Conservation (phyloP, 1,140 invertebrate genomes). For the Ceratitis capitata region DNA sequence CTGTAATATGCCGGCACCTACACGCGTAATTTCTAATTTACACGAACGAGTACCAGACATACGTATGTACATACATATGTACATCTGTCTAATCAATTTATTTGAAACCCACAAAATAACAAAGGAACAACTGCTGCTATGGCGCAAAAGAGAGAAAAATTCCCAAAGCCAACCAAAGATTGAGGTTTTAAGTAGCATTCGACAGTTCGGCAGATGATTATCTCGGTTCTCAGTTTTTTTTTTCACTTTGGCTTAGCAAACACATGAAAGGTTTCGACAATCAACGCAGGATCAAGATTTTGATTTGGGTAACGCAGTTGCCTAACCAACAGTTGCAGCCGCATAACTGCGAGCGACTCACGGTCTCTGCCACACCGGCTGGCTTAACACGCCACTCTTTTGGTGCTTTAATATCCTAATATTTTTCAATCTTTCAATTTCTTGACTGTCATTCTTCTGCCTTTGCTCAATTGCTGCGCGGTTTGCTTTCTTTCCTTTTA, state of each 20-base stretch:
- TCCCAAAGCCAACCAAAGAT: neutral
- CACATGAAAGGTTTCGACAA: constrained; percentile 15
- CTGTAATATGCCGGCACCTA: neutral
- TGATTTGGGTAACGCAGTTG: constrained; percentile 23
- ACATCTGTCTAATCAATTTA: neutral
- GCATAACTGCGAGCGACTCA: neutral
- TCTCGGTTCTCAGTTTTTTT: neutral
- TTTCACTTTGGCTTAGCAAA: neutral
- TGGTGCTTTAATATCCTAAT: constrained; percentile 4
- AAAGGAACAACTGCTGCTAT: constrained; percentile 12
- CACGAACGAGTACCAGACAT: neutral
- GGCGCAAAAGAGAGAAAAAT: neutral
- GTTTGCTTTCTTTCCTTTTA: neutral
- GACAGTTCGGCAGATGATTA: constrained; percentile 23
- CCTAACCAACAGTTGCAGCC: neutral
- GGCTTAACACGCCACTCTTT: neutral
- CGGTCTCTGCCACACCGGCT: neutral
- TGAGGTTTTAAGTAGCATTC: constrained; percentile 30
- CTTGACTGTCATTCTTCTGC: constrained; percentile 10
- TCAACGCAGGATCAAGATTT: constrained; percentile 21
- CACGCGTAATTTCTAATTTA: neutral
- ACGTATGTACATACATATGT: neutral
- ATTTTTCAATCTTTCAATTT: constrained; percentile 19
- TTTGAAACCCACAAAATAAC: neutral
- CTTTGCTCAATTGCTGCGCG: neutral